Evolutionary conservation across 2,888 invertebrate species (phyloP), one percentile per base, ranked within the genome.

Genomic region (Periphyllus acericola): DNA sequence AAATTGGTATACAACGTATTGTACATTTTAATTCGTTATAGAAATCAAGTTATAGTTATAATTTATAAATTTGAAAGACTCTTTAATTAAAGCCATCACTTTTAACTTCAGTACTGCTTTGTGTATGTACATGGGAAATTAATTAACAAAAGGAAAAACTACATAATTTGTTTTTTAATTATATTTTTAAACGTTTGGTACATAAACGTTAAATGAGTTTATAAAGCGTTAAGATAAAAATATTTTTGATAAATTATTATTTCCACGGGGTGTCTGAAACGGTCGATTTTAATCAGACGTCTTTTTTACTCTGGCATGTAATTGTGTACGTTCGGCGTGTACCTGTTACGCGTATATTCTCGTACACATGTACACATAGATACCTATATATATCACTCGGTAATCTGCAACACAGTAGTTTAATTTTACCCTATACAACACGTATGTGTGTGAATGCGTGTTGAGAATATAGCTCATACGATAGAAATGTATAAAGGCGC

Each of bases 101-200:
- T n/a, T n/a, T n/a, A n/a, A n/a, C n/a, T 60, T 60, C 60, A 11
- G 11, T 68, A n/a, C 34, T 72, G 3, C 34, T n/a, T 34, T 34
- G 19, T 34, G 34, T 25, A 8, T 32, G 8, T 68, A 68, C 68
- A 68, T 29, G 6, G 17, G 9, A 72, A 72, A 72, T 72, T 72
- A 72, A 72, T 72, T 21, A 72, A 72, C 19, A 72, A 72, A 36
- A 79, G n/a, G 2, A 79, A 76, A 79, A 79, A 79, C 60, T 17
- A 29, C 60, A 79, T 36, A 60, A 34, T 79, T 79, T n/a, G 36
- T 36, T 79, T 79, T 79, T 79, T 79, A 79, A 79, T 79, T 79
- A 79, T 60, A 79, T 60, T 79, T 79, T 79, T 36, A 79, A 60
- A 72, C 72, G 71, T 32, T 71, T 32, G 8, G 29, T 76, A 46